Evolutionary conservation across 1,140 invertebrate genomes (phyloP).

Genomic region (Eueides isabella): DNA sequence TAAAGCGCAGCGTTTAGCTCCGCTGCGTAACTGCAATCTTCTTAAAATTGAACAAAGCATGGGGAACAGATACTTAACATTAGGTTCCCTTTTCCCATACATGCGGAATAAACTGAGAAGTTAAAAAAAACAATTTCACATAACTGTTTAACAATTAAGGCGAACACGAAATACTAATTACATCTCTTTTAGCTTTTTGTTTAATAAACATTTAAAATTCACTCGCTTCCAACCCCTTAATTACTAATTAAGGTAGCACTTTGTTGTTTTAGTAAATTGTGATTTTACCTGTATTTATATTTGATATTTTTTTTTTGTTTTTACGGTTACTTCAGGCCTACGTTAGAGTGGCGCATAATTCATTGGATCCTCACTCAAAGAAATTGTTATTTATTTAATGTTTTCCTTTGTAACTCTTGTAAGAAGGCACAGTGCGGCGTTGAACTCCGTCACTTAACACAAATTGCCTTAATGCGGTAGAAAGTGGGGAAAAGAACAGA

Average conservation of each 20-base stretch:
- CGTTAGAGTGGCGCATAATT: too few relatives aligned
- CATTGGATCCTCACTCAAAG: too few relatives aligned
- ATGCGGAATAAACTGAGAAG: background rate
- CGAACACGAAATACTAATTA: slow-evolving; percentile 6
- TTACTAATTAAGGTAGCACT: slow-evolving; percentile 12
- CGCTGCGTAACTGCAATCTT: too few relatives aligned
- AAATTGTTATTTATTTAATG: too few relatives aligned
- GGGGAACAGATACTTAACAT: background rate
- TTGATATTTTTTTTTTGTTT: background rate
- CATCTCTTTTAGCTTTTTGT: slow-evolving; percentile 12
- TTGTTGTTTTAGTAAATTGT: background rate
- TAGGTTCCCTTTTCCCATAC: background rate
- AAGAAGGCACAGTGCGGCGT: too few relatives aligned
- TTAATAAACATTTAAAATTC: slow-evolving; percentile 13
- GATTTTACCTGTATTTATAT: background rate
- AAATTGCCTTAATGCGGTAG: too few relatives aligned
- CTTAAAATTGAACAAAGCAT: too few relatives aligned
- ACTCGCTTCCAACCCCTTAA: slow-evolving; percentile 15
- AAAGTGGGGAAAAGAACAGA: too few relatives aligned
- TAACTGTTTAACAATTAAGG: slow-evolving; percentile 5
- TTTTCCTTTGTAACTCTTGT: too few relatives aligned
- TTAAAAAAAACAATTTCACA: background rate
- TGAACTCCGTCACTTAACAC: too few relatives aligned
- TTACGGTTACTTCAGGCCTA: too few relatives aligned
- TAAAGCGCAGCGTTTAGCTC: too few relatives aligned